A percentile compares a stretch with the other conserved stretches of the same genome.
phyloP scores from a whole-genome alignment of 1,140 invertebrate genomes.

The Arctopsyche grandis region DNA sequence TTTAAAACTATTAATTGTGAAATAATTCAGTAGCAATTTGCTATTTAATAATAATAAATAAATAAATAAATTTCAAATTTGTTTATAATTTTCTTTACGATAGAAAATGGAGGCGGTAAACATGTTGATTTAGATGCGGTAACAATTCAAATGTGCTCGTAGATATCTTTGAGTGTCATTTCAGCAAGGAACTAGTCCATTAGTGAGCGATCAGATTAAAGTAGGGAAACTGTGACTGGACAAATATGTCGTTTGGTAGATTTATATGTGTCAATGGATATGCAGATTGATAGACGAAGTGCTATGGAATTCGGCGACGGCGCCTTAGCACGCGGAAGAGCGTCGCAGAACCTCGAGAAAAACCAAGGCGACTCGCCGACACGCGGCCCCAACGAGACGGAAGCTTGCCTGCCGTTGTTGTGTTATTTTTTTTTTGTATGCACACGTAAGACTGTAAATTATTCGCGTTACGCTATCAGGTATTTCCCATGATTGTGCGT shows the following conservation, averaged over 20 bases:
- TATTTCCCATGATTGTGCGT: conserved; percentile 55
- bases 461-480: conserved; percentile 54
- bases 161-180: no score
- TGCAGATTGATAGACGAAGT: background rate
- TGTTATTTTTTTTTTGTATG: conserved; percentile 42
- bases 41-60: no score
- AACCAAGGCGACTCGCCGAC: conserved; percentile 50
- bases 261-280: background rate
- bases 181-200: no score
- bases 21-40: no score
- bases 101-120: no score
- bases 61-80: no score
- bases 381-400: conserved; percentile 40
- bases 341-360: conserved; percentile 33
- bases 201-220: no score
- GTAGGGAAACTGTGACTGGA: background rate
- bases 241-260: background rate
- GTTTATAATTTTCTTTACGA: no score
- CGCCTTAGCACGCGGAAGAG: conserved; percentile 52
- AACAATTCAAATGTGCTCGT: no score
- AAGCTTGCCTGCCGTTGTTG: conserved; percentile 13
- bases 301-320: conserved; percentile 20
- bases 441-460: conserved; percentile 50
- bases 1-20: no score
- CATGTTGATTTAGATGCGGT: no score